These are phyloP conservation scores for Hymenochirus boettgeri DNA, from an alignment of 2,113 vertebrate species.

Conservation along the genomic window DNA sequence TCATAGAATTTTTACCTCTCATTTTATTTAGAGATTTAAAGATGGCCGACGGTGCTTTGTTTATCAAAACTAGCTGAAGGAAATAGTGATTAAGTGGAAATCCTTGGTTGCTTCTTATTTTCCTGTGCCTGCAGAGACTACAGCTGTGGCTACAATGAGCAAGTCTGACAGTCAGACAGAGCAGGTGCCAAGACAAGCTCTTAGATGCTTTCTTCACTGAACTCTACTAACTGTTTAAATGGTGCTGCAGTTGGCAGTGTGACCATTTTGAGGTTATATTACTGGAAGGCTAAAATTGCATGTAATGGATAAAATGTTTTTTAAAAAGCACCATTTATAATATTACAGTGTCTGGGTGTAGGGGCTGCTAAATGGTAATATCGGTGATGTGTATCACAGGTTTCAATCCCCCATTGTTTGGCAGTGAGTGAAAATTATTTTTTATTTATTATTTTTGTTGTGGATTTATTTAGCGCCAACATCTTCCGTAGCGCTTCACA, in stretches of 20 bases:
- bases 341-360: background rate
- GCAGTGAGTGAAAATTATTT: too few species aligned
- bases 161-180: conserved; percentile 19
- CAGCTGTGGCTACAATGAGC: conserved; percentile 40
- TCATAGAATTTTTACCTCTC: background rate
- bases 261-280: conserved; percentile 35
- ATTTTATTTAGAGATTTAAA: background rate
- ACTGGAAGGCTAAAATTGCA: conserved; percentile 41
- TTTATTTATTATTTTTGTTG: too few species aligned
- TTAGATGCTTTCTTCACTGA: conserved; percentile 27
- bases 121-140: conserved; percentile 22
- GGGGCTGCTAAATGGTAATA: background rate
- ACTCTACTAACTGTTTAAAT: conserved; percentile 27
- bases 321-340: conserved; percentile 13
- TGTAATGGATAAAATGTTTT: conserved; percentile 17
- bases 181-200: conserved; percentile 36
- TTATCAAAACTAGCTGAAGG: conserved; percentile 16
- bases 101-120: conserved; percentile 16
- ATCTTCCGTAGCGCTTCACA: too few species aligned
- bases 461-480: too few species aligned
- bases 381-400: background rate
- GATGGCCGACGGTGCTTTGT: background rate
- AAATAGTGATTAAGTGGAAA: conserved; percentile 33
- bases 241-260: conserved; percentile 31
- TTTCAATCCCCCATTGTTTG: too few species aligned